Evolutionary conservation across 64 coral and sea anemone genomes (phyloP).

Genomic region (Actinia tenebrosa): DNA sequence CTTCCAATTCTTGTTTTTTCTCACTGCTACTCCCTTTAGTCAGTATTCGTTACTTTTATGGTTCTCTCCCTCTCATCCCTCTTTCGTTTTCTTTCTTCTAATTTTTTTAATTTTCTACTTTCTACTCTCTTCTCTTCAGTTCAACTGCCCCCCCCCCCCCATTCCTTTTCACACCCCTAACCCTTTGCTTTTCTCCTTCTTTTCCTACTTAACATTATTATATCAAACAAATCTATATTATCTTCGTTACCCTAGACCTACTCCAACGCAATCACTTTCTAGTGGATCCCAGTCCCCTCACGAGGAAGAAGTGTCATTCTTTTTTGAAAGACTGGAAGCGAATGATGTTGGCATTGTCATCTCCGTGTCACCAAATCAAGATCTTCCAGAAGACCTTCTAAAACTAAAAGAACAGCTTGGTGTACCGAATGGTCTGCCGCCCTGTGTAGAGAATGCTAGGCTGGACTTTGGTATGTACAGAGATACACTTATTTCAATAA

Average conservation of each 20-base stretch:
- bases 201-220: background rate
- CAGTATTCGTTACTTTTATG: no score
- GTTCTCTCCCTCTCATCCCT: no score
- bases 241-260: background rate
- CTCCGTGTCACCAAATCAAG: constrained; percentile 29
- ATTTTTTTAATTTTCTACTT: no score
- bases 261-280: background rate
- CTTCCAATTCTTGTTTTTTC: no score
- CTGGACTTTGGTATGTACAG: constrained; percentile 67
- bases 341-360: constrained; percentile 30
- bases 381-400: constrained; percentile 67
- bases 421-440: constrained; percentile 80
- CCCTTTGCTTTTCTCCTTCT: background rate
- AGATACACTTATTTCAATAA: no score
- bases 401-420: constrained; percentile 61
- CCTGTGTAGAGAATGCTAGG: constrained; percentile 72
- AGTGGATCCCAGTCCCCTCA: background rate
- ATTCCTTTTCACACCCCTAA: no score
- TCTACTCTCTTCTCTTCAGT: no score
- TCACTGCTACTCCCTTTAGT: no score
- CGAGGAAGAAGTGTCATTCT: constrained; percentile 11
- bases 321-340: constrained; percentile 70
- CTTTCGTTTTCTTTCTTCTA: no score
- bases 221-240: no score
- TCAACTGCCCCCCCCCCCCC: background rate